Conservation (phyloP, 2,113 vertebrate genomes). For the Vulpes lagopus region DNA sequence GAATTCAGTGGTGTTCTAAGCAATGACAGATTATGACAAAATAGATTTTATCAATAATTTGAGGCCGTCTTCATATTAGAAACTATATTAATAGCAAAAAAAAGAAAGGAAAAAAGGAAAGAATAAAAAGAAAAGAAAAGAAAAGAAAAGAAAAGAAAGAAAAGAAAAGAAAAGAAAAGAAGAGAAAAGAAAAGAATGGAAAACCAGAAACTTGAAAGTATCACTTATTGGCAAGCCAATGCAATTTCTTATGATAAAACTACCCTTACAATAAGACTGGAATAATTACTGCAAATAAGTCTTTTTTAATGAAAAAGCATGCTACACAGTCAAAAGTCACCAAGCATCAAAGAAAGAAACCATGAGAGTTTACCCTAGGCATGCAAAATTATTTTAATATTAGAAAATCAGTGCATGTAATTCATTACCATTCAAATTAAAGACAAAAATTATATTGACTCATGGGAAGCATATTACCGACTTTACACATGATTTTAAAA, state of each 20-base stretch:
- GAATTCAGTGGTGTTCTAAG: neutral
- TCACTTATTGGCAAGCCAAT: neutral
- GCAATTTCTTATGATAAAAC: neutral
- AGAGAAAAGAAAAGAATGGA: neutral
- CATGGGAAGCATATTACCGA: neutral
- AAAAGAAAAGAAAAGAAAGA: neutral
- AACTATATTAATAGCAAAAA: neutral
- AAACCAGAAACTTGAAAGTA: neutral
- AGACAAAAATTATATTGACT: neutral
- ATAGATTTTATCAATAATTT: slow-evolving; percentile 6
- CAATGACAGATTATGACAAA: neutral
- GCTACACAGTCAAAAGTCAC: neutral
- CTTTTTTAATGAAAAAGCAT: neutral
- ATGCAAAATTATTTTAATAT: neutral
- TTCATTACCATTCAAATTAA: neutral
- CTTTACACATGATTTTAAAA: neutral
- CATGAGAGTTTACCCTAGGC: neutral
- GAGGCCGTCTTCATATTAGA: neutral
- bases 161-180: neutral
- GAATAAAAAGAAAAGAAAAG: too few species aligned
- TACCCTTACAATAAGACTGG: neutral
- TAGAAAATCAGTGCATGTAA: neutral
- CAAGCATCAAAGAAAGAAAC: neutral
- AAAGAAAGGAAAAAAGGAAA: neutral
- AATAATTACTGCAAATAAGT: neutral